A percentile compares a stretch with the other conserved stretches of the same genome.
Conservation (phyloP, 2,888 invertebrate genomes). For the Erebia epiphron region DNA sequence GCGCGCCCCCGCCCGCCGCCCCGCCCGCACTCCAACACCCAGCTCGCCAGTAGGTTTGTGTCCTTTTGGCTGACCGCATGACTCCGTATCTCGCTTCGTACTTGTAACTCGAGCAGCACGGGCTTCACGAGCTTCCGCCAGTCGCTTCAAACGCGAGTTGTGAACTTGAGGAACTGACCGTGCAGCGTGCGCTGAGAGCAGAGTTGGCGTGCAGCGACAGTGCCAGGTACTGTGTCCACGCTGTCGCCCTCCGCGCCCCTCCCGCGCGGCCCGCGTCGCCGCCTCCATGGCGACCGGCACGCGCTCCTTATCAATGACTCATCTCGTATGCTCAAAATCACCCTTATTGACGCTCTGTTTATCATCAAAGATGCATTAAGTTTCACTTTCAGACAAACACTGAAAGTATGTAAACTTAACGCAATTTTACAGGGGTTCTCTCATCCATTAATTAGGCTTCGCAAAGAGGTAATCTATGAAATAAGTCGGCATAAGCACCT, state of each 20-base stretch:
- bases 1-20: conserved; percentile 69
- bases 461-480: not conserved
- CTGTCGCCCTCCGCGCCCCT: conserved; percentile 45
- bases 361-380: conserved; percentile 29
- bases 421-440: not conserved
- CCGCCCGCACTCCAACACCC: conserved; percentile 65
- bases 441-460: not conserved
- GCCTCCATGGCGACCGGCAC: conserved; percentile 54
- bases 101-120: conserved; percentile 74
- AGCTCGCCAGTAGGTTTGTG: conserved; percentile 82
- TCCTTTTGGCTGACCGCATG: conserved; percentile 84
- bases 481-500: not conserved
- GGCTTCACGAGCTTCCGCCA: conserved; percentile 76
- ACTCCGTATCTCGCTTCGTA: conserved; percentile 83
- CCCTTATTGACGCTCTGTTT: conserved; percentile 42
- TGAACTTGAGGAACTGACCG: conserved; percentile 62
- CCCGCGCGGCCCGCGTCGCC: conserved; percentile 48
- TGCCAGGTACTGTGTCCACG: conserved; percentile 71
- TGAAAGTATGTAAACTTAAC: not conserved
- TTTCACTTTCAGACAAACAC: not conserved
- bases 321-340: conserved; percentile 54
- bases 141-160: conserved; percentile 65
- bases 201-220: conserved; percentile 67
- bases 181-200: conserved; percentile 57
- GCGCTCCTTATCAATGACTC: conserved; percentile 58